Conservation (phyloP, 2,113 vertebrate genomes). For the Chelonoidis abingdonii region DNA sequence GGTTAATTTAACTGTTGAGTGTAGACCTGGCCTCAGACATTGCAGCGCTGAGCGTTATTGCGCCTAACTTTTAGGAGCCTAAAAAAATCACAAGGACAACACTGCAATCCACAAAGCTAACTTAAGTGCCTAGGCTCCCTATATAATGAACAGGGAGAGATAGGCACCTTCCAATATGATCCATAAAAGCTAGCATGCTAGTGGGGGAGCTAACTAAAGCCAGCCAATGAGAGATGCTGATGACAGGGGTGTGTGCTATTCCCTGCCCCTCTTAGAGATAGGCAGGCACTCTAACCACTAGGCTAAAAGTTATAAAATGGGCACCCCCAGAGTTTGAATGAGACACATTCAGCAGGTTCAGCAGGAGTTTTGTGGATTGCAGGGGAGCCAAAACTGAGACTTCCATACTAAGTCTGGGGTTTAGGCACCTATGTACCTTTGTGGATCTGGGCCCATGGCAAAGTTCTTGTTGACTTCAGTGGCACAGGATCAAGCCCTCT, state of each 20-base stretch:
- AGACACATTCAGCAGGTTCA: too few species aligned
- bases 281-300: too few species aligned
- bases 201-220: neutral
- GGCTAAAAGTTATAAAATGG: too few species aligned
- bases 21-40: neutral
- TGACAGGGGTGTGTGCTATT: too few species aligned
- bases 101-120: neutral
- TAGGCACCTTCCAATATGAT: neutral
- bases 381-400: neutral
- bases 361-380: neutral
- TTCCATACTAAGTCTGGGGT: neutral
- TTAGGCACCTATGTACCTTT: neutral
- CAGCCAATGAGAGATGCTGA: too few species aligned
- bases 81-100: neutral
- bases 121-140: neutral
- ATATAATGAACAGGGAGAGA: neutral
- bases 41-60: neutral
- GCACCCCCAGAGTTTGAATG: too few species aligned
- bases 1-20: neutral
- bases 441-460: neutral
- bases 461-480: neutral
- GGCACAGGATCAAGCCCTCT: neutral
- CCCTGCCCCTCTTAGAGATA: too few species aligned
- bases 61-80: neutral
- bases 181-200: neutral